These are phyloP conservation scores for Monopis laevigella DNA, from an alignment of 2,888 invertebrate genomes.

Conservation along the genomic window DNA sequence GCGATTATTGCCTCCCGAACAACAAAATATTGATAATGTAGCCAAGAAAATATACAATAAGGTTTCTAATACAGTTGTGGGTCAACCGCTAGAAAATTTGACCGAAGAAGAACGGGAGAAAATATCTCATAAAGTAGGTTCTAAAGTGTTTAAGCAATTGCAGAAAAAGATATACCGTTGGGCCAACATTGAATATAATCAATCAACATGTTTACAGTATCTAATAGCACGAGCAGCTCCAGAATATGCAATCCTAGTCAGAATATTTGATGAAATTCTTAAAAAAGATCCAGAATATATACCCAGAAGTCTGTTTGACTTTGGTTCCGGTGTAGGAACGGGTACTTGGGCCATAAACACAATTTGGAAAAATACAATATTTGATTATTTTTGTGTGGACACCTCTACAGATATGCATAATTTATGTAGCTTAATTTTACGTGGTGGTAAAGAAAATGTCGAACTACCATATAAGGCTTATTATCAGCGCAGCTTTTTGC, in stretches of 20 bases:
- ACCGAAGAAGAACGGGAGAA: conserved; percentile 40
- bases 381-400: conserved; percentile 89
- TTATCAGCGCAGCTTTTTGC: conserved; percentile 84
- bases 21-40: conserved; percentile 51
- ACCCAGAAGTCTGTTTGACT: conserved; percentile 86
- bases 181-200: conserved; percentile 77
- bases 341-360: conserved; percentile 84
- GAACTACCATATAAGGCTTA: conserved; percentile 68
- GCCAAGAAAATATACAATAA: conserved; percentile 42
- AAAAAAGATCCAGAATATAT: conserved; percentile 71
- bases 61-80: conserved; percentile 37
- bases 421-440: conserved; percentile 75
- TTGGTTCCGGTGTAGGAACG: conserved; percentile 91
- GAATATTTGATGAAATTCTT: conserved; percentile 79
- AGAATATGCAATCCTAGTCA: conserved; percentile 78
- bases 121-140: conserved; percentile 54
- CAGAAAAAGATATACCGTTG: conserved; percentile 75
- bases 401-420: conserved; percentile 84
- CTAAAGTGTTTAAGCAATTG: conserved; percentile 64
- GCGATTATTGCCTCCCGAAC: conserved; percentile 73
- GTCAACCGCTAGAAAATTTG: conserved; percentile 24
- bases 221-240: conserved; percentile 74
- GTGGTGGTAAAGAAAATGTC: conserved; percentile 71
- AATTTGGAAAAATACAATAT: conserved; percentile 76
- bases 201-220: conserved; percentile 73